Conservation (phyloP, 2,888 invertebrate genomes). For the Tortricodes alternella region DNA sequence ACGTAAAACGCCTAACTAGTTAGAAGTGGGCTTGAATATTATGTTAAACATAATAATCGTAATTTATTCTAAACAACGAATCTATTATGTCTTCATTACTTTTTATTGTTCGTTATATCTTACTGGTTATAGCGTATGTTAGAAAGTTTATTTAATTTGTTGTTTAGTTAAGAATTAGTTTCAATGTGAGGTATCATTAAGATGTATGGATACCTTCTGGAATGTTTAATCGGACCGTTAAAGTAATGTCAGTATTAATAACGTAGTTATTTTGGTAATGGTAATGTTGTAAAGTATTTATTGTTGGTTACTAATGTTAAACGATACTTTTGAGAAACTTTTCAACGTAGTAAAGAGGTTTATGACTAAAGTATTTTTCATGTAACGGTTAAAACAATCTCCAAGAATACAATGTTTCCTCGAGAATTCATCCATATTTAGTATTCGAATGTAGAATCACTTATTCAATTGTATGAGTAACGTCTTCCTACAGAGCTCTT, state of each 20-base stretch:
- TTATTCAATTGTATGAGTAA: conserved; percentile 35
- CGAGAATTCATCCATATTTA: conserved; percentile 22
- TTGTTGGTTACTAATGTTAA: no score
- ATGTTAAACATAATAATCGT: conserved; percentile 38
- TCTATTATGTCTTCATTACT: conserved; percentile 40
- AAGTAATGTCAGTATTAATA: neutral
- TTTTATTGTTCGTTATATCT: conserved; percentile 28
- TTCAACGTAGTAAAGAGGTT: neutral
- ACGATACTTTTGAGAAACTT: no score
- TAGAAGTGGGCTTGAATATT: conserved; percentile 32
- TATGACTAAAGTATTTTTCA: neutral
- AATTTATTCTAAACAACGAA: conserved; percentile 44
- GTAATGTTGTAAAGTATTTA: no score
- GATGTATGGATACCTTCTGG: neutral
- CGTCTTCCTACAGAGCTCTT: conserved; percentile 43
- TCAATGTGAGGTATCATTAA: neutral
- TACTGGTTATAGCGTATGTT: conserved; percentile 12
- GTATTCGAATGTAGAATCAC: conserved; percentile 31
- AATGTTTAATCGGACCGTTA: conserved; percentile 11
- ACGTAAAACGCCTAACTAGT: conserved; percentile 15
- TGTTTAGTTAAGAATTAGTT: conserved; percentile 18
- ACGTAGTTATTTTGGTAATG: neutral
- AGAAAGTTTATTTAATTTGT: conserved; percentile 9
- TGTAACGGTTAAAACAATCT: neutral
- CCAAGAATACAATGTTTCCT: conserved; percentile 2